Evolutionary conservation across 2,113 vertebrate genomes (phyloP), one percentile per base, ranked within the genome.

Genomic region (Romanogobio albipinnatus): DNA sequence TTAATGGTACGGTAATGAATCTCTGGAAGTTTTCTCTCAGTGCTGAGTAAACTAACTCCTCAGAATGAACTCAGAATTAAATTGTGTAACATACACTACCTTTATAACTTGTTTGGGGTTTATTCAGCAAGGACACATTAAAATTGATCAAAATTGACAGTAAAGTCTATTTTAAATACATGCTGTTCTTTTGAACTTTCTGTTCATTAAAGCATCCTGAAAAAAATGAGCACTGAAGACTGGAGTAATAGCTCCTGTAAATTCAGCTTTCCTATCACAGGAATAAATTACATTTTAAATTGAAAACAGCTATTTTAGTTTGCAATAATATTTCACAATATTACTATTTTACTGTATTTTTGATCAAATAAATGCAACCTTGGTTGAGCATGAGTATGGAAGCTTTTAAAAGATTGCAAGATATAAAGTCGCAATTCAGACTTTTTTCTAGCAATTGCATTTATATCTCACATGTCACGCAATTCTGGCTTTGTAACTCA

Each of bases 1-100:
- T 26, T 88, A 29, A 86, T 88, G 82, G 85, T 88, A 88, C 49
- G 47, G 77, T 58, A 77, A 86, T 62, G 22, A 71, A 83, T 75
- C 36, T 51, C 58, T 81, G 29, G 53, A 47, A 45, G 36, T 76
- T 58, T 33, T 77, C 47, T 29, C 3, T 81, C 3, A 22, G 17
- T 39, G 29, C 39, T 59, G 10, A 24, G 39, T 29, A 45, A 26
- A 83, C 73, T 86, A 83, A 86, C 62, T 39, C 15, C 47, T 39
- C 68, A 29, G 78, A 17, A 51, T 76, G 39, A 56, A n/a, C 15
- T 47, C 2, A 19, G n/a, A 43, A 29, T 49, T 70, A 39, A 45
- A 59, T 45, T 26, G 1, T 22, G 7, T 36, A 70, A 53, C 24
- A 53, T 33, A 53, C 26, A 56, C 74, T 76, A 56, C 47, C 33